Conservation (phyloP, 2,797 vertebrate species). For the Hypotaenidia okinawae region DNA sequence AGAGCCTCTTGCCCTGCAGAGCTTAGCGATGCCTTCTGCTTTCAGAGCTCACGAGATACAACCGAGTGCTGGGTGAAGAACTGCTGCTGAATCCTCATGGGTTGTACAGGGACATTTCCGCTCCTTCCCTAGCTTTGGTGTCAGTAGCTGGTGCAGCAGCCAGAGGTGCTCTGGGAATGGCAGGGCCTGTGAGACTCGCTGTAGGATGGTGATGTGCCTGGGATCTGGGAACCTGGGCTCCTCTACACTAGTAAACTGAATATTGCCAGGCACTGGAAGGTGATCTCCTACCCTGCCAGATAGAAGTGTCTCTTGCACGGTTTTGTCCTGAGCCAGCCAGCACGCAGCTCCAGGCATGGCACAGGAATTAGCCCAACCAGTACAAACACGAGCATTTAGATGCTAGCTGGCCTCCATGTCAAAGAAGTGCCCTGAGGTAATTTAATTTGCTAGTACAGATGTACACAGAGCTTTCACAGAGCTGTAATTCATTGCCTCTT, state of each 20-base stretch:
- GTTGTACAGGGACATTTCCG: neutral
- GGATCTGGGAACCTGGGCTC: neutral
- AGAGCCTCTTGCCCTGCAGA: neutral
- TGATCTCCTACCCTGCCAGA: neutral
- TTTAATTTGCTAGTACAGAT: neutral
- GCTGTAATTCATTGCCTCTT: neutral
- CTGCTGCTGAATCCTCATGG: neutral
- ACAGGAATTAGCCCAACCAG: neutral
- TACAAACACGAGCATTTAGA: neutral
- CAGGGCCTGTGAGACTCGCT: neutral
- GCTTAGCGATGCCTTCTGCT: neutral
- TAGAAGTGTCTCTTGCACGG: neutral
- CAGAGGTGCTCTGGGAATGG: neutral
- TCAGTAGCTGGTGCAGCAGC: neutral
- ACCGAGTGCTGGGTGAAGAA: too few relatives aligned
- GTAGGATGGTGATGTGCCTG: neutral
- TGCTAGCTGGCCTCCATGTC: neutral
- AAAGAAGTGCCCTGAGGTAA: neutral
- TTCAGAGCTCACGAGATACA: neutral
- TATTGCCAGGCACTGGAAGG: neutral
- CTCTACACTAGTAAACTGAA: neutral
- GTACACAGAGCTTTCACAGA: neutral
- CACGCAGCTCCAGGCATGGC: neutral
- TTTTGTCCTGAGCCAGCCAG: neutral
- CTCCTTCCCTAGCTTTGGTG: neutral